A percentile compares a stretch with the other conserved stretches of the same genome.
Conservation (phyloP, 1,140 invertebrate genomes). For the Gerris buenoi region DNA sequence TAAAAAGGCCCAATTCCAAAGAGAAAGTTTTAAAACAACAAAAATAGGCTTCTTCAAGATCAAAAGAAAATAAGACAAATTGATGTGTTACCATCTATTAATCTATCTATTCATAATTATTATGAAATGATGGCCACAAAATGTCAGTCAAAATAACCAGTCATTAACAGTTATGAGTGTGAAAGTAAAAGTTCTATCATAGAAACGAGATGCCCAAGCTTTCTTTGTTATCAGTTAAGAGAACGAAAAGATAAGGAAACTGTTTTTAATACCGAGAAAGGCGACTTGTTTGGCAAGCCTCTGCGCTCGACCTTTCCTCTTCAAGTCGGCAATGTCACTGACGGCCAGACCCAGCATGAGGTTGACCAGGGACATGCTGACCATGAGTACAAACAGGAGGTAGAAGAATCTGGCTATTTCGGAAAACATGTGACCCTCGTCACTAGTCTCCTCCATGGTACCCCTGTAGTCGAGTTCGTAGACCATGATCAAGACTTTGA, state of each 20-base stretch:
- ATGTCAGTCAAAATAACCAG: no score
- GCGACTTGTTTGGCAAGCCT: slow-evolving; percentile 9
- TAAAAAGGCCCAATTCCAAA: no score
- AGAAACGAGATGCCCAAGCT: no score
- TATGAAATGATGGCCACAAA: no score
- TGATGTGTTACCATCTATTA: no score
- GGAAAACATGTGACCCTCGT: slow-evolving; percentile 1
- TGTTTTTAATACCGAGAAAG: slow-evolving; percentile 6
- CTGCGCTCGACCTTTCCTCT: slow-evolving; percentile 4
- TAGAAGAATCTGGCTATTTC: slow-evolving; percentile 21
- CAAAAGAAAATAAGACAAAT: no score
- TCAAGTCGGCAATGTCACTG: slow-evolving; percentile 25
- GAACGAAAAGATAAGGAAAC: not conserved
- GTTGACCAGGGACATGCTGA: slow-evolving; percentile 30
- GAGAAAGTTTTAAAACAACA: no score
- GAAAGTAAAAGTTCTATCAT: no score
- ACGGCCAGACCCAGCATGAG: slow-evolving; percentile 31
- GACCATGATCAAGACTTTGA: slow-evolving; percentile 38
- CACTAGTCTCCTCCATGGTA: slow-evolving; percentile 25
- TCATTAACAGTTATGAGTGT: no score
- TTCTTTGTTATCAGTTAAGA: no score
- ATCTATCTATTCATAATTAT: no score
- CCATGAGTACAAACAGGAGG: slow-evolving; percentile 26
- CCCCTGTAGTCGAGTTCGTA: slow-evolving; percentile 36
- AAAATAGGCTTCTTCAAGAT: no score